Percentiles rank a stretch among this genome's conserved stretches.
phyloP scores from a whole-genome alignment of 2,888 invertebrate genomes.

The Andrena flavipes region DNA sequence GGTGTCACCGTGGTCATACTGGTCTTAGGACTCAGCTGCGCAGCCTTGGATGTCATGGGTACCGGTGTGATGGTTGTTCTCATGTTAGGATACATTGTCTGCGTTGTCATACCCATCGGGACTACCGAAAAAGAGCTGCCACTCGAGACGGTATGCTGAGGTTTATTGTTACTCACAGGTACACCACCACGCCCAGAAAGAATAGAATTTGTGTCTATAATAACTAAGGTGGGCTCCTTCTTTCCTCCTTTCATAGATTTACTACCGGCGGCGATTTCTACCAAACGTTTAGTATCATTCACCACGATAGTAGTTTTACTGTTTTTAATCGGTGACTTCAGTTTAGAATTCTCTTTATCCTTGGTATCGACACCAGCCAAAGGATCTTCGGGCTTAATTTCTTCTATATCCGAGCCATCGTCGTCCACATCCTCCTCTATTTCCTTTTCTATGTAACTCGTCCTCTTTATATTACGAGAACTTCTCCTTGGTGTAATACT shows the following conservation, averaged over 20 bases:
- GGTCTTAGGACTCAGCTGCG: constrained; percentile 78
- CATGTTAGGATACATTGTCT: constrained; percentile 89
- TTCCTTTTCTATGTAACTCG: constrained; percentile 86
- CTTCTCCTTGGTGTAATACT: constrained; percentile 86
- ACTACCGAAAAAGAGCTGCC: constrained; percentile 84
- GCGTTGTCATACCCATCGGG: constrained; percentile 86
- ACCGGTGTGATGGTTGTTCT: constrained; percentile 87
- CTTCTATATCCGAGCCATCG: constrained; percentile 88
- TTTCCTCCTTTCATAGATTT: constrained; percentile 86
- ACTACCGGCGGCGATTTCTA: constrained; percentile 89
- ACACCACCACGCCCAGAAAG: constrained; percentile 88
- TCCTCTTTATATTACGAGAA: constrained; percentile 87
- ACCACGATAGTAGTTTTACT: constrained; percentile 88
- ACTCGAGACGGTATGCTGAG: constrained; percentile 76
- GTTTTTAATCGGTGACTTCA: constrained; percentile 77
- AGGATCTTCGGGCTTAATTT: constrained; percentile 87
- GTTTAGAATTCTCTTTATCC: constrained; percentile 82
- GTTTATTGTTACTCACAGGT: constrained; percentile 84
- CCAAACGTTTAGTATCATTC: constrained; percentile 90
- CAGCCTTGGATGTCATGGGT: constrained; percentile 82
- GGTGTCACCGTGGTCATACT: constrained; percentile 77
- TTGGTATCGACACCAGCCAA: constrained; percentile 85
- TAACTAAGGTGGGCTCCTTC: constrained; percentile 91
- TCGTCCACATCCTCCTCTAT: constrained; percentile 85
- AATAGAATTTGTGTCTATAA: constrained; percentile 92